Percentiles rank a stretch among this genome's conserved stretches.
These are phyloP conservation scores for Daboia siamensis DNA, from an alignment of 2,113 vertebrate genomes.

Conservation along the genomic window DNA sequence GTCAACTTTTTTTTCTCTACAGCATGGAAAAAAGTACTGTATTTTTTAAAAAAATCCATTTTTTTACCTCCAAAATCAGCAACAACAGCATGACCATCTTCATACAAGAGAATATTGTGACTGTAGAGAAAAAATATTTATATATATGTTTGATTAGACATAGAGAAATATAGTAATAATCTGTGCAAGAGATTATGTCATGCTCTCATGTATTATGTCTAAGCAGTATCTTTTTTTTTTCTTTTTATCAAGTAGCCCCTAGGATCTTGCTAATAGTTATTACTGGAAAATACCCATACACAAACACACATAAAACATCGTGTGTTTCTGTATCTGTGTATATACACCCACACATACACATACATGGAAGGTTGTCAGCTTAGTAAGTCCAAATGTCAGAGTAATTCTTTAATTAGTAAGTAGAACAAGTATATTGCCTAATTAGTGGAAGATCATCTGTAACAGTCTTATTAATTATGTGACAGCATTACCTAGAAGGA, in stretches of 20 bases:
- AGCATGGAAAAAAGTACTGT: neutral
- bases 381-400: constrained; percentile 26
- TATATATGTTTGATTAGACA: neutral
- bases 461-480: constrained; percentile 28
- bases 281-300: neutral
- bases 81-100: constrained; percentile 92
- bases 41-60: neutral
- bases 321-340: neutral
- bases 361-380: neutral
- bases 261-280: neutral
- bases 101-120: constrained; percentile 94
- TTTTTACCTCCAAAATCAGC: constrained; percentile 92
- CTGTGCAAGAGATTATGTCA: neutral
- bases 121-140: constrained; percentile 58
- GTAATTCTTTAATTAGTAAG: constrained; percentile 21
- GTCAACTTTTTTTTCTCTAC: neutral
- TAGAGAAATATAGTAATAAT: neutral
- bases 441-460: constrained; percentile 25
- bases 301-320: neutral
- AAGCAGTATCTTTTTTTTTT: neutral
- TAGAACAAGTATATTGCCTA: constrained; percentile 12
- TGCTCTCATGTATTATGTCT: neutral
- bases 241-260: neutral
- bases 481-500: neutral
- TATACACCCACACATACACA: neutral